These are phyloP conservation scores for Epinephelus cyanopodus DNA, from an alignment of 2,113 vertebrate species.

Conservation along the genomic window DNA sequence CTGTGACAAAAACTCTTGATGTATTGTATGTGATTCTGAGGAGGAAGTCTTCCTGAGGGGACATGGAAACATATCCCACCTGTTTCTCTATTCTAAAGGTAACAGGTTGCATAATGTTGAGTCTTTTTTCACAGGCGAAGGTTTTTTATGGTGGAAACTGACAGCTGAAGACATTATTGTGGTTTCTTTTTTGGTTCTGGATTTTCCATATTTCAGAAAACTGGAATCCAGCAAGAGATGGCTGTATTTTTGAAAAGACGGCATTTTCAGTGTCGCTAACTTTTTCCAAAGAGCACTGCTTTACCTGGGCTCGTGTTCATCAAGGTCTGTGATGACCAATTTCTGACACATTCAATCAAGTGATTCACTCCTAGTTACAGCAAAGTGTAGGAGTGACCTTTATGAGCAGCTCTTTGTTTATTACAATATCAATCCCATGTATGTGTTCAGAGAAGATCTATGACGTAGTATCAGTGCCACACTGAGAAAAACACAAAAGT, in stretches of 20 bases:
- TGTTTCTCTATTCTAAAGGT: slow-evolving; percentile 30
- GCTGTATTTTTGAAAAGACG: not conserved
- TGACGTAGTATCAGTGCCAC: no score
- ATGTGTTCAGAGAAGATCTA: not conserved
- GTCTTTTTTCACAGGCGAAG: slow-evolving; percentile 11
- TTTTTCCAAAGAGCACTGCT: not conserved
- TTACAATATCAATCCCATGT: no score
- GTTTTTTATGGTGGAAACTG: slow-evolving; percentile 14
- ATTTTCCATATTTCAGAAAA: slow-evolving; percentile 11
- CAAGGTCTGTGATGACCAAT: no score
- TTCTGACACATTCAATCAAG: no score
- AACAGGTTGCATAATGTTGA: slow-evolving; percentile 45
- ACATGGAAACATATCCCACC: slow-evolving; percentile 15
- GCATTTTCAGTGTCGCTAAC: not conserved
- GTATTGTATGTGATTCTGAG: slow-evolving; percentile 30
- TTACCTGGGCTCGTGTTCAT: not conserved
- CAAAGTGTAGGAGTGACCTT: no score
- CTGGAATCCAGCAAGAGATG: not conserved
- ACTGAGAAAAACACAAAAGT: no score
- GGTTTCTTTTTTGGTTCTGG: not conserved
- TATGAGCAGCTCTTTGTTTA: no score
- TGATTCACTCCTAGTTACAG: no score
- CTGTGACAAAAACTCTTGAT: slow-evolving; percentile 54
- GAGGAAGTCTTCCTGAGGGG: slow-evolving; percentile 36
- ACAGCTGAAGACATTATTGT: slow-evolving; percentile 13